phyloP scores from a whole-genome alignment of 2,113 vertebrate species.

The Spea multiplicata region DNA sequence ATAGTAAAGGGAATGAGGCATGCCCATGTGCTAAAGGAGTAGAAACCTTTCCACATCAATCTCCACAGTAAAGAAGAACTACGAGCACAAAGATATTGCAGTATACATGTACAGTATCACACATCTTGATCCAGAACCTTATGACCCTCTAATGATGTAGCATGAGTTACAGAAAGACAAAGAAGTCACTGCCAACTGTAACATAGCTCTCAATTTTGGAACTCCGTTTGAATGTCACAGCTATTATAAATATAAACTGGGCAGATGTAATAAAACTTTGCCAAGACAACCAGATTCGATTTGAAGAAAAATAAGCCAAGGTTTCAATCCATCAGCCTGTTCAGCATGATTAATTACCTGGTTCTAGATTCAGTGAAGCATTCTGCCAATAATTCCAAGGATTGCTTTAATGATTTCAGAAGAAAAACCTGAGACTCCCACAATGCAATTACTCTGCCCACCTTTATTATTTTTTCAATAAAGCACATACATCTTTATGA shows the following conservation, averaged over 20 bases:
- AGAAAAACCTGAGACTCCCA: background rate
- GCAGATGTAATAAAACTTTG: constrained; percentile 24
- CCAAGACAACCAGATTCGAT: constrained; percentile 10
- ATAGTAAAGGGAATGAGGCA: too few relatives aligned
- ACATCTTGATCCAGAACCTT: too few relatives aligned
- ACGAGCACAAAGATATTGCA: too few relatives aligned
- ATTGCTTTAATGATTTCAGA: constrained; percentile 3
- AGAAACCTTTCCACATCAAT: too few relatives aligned
- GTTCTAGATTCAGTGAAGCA: constrained; percentile 4
- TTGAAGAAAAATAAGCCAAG: constrained; percentile 2
- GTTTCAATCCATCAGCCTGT: constrained; percentile 13
- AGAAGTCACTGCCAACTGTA: background rate
- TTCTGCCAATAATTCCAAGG: background rate
- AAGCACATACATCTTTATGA: background rate
- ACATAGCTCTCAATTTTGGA: background rate
- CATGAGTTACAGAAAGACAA: background rate
- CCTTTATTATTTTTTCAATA: background rate
- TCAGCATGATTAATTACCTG: constrained; percentile 15
- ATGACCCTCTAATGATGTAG: too few relatives aligned
- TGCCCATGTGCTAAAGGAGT: too few relatives aligned
- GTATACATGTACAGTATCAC: too few relatives aligned
- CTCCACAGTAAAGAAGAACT: too few relatives aligned
- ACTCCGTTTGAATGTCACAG: constrained; percentile 1
- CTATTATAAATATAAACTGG: constrained; percentile 8
- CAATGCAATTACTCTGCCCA: background rate